phyloP scores from a whole-genome alignment of 2,797 vertebrate species.

The Cirrhinus molitorella region DNA sequence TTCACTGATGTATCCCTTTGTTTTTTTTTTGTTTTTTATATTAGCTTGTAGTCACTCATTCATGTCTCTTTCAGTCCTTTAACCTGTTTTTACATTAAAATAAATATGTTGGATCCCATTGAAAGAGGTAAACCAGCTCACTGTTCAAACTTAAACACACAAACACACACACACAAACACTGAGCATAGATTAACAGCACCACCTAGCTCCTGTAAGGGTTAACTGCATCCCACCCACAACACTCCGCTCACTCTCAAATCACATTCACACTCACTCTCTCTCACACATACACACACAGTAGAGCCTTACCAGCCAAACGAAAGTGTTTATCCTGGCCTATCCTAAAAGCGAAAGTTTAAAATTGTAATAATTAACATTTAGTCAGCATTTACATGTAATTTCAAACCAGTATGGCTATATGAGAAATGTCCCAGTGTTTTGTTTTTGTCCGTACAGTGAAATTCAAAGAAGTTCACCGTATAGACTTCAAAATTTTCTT shows the following conservation, averaged over 20 bases:
- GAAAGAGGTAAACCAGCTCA: conserved; percentile 1
- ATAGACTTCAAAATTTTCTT: background rate
- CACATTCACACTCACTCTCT: background rate
- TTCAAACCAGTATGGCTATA: background rate
- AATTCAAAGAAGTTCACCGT: background rate
- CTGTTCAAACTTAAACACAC: conserved; percentile 7
- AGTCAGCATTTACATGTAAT: background rate
- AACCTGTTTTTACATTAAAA: conserved; percentile 28
- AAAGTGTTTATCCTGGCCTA: background rate
- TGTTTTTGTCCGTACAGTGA: background rate
- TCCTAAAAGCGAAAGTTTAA: background rate
- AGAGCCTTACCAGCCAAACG: background rate
- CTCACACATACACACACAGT: background rate
- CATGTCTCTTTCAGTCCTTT: background rate
- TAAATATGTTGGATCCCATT: conserved; percentile 10
- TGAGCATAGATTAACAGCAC: conserved; percentile 67
- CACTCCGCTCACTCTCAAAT: background rate
- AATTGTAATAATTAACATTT: background rate
- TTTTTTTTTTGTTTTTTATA: background rate
- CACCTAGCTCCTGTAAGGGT: conserved; percentile 65
- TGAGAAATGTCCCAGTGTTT: background rate
- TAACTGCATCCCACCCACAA: conserved; percentile 55
- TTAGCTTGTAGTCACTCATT: background rate
- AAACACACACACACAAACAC: conserved; percentile 40
- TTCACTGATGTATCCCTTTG: background rate